phyloP scores from a whole-genome alignment of 1,140 invertebrate genomes.

The Cotesia typhae region DNA sequence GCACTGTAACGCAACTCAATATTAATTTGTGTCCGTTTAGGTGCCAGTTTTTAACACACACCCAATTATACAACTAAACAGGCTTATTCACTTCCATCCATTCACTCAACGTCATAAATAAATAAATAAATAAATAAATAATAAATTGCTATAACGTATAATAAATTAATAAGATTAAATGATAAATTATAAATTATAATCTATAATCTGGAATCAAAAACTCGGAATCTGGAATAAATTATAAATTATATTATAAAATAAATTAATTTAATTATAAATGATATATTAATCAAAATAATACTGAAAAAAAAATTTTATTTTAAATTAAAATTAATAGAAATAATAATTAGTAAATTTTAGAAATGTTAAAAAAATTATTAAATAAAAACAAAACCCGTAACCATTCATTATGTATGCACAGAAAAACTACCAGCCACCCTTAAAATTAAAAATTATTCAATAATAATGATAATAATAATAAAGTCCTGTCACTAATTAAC shows the following conservation, averaged over 20 bases:
- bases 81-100: conserved; percentile 36
- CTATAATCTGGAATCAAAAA: too few relatives aligned
- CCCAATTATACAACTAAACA: conserved; percentile 17
- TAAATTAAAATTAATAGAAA: neutral
- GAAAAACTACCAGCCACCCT: conserved; percentile 37
- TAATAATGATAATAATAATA: conserved; percentile 44
- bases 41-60: conserved; percentile 48
- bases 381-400: conserved; percentile 33
- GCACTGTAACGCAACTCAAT: conserved; percentile 77
- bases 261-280: neutral
- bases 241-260: conserved; percentile 36
- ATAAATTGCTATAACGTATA: too few relatives aligned
- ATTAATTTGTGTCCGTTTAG: conserved; percentile 50
- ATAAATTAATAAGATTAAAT: conserved; percentile 35
- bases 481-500: conserved; percentile 47
- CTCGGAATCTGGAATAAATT: conserved; percentile 8
- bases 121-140: conserved; percentile 1
- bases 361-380: neutral
- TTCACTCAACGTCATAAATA: conserved; percentile 38
- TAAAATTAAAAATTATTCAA: conserved; percentile 40
- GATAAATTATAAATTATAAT: too few relatives aligned
- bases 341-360: neutral
- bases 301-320: too few relatives aligned
- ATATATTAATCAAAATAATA: neutral
- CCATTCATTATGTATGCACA: conserved; percentile 51